phyloP scores from a whole-genome alignment of 2,113 vertebrate species.

The Guaruba guarouba region DNA sequence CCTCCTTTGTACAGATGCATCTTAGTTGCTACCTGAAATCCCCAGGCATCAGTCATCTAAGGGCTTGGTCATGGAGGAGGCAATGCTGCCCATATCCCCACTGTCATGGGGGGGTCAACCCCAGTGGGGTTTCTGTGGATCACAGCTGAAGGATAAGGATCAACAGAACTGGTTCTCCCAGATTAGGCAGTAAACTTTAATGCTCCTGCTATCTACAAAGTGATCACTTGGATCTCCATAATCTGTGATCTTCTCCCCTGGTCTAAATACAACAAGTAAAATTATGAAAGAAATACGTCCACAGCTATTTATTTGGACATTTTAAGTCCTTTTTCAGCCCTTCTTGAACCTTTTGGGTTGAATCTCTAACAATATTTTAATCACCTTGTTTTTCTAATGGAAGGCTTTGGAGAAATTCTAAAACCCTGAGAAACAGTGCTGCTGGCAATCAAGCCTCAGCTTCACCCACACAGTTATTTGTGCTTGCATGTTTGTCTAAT shows the following conservation, averaged over 20 bases:
- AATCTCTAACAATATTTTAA: neutral
- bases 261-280: neutral
- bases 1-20: neutral
- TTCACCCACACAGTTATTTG: neutral
- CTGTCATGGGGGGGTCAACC: accelerated
- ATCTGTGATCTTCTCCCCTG: neutral
- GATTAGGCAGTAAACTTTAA: neutral
- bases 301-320: neutral
- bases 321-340: neutral
- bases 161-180: neutral
- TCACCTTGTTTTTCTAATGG: neutral
- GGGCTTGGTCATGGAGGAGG: neutral
- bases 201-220: neutral
- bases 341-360: neutral
- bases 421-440: neutral
- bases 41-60: neutral
- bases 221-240: neutral
- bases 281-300: neutral
- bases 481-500: neutral
- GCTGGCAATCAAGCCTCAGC: neutral
- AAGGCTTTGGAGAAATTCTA: neutral
- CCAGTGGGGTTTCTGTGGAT: neutral
- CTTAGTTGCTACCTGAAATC: neutral
- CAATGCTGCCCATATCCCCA: neutral
- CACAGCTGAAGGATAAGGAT: neutral